Base-by-base conservation (phyloP, 2,888 invertebrate species). In the Lithophane ornitopus region DNA sequence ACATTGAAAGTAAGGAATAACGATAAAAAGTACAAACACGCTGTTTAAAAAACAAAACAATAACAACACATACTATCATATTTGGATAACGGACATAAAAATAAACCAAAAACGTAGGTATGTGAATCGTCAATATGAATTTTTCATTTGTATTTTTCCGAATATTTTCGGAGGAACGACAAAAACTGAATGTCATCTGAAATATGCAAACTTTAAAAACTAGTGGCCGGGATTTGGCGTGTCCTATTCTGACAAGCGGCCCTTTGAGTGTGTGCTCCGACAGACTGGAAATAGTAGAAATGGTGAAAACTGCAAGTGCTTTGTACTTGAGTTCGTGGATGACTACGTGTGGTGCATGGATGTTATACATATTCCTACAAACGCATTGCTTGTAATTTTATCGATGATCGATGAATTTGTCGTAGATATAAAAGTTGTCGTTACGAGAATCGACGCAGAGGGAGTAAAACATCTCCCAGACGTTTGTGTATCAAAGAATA, bases 141-240 rank as follows among this genome's bases (percentile, higher is more conserved):
- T 54, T 59, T 76, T 54, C 73, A 73, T 11, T 44, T 44, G 26
- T n/a, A 39, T 61, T 72, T 80, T 16, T n/a, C 34, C 34, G 52
- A 61, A 76, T 52, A 52, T 59, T 76, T 76, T 59, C 52, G 7
- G 19, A n/a, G 34, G 3, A 28, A 72, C 22, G 73, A 41, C 70
- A 58, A 52, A 76, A 80, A 52, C 14, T 39, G 44, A 72, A 73
- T 54, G 52, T 28, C 52, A 61, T 44, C 28, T 54, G 80, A 76
- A 80, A 61, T 80, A 80, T 73, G 22, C 44, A 52, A 80, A 73
- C 4, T 39, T 72, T 16, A 14, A 80, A 61, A 73, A 72, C 26
- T 22, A 34, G 22, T 1, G 34, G 34, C 19, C n/a, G 44, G 19
- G 14, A 72, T 72, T 59, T 3, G 8, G 59, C 41, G 34, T 26